phyloP scores from a whole-genome alignment of 2,888 invertebrate species.

The Bibio marci region DNA sequence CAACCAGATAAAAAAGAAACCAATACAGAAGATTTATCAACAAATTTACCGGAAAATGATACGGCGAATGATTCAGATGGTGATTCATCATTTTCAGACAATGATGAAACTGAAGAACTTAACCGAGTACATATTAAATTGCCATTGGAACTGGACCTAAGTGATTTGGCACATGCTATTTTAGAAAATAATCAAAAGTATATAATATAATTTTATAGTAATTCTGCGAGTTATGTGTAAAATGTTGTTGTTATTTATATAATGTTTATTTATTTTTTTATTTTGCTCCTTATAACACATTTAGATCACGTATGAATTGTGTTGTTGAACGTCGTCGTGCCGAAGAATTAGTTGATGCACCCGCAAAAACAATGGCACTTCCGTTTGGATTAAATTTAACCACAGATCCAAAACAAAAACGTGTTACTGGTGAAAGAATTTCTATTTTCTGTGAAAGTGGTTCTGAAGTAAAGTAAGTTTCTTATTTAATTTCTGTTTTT shows the following conservation, averaged over 20 bases:
- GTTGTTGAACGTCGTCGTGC: slow-evolving; percentile 71
- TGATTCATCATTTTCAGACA: slow-evolving; percentile 38
- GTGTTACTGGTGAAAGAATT: slow-evolving; percentile 68
- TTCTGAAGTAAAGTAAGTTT: slow-evolving; percentile 15
- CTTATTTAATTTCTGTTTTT: not conserved
- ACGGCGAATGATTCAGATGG: slow-evolving; percentile 22
- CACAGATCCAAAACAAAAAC: slow-evolving; percentile 53
- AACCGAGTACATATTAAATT: slow-evolving; percentile 45
- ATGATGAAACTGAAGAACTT: slow-evolving; percentile 40
- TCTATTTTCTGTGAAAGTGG: slow-evolving; percentile 79
- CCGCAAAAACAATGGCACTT: slow-evolving; percentile 42
- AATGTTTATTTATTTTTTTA: not conserved
- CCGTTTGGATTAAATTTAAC: slow-evolving; percentile 50
- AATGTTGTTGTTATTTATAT: not conserved
- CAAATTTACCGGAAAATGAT: slow-evolving; percentile 10
- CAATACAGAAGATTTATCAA: slow-evolving; percentile 13
- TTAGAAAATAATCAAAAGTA: slow-evolving; percentile 52
- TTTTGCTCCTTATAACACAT: not conserved
- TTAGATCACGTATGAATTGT: slow-evolving; percentile 72
- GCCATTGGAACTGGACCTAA: slow-evolving; percentile 67
- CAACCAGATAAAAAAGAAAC: slow-evolving; percentile 13
- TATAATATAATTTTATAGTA: not conserved
- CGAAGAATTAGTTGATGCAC: slow-evolving; percentile 67
- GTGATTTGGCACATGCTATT: slow-evolving; percentile 61
- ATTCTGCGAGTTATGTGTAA: not conserved